Percentiles rank a stretch among this genome's conserved stretches.
phyloP scores from a whole-genome alignment of 2,888 invertebrate genomes.

The Lasioglossum villosulum region DNA sequence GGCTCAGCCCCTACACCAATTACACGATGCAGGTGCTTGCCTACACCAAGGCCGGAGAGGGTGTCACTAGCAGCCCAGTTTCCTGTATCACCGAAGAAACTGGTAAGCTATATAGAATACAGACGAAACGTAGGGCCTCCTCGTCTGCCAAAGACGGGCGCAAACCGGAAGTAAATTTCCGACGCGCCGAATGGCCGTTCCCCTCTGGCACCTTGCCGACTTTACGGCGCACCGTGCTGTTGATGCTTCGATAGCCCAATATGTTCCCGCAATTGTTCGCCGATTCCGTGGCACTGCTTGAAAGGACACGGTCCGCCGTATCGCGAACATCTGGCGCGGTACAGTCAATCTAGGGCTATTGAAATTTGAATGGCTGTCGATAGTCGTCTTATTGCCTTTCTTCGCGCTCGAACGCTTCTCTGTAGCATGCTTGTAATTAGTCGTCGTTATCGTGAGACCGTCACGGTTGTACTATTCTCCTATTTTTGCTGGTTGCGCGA shows the following conservation, averaged over 20 bases:
- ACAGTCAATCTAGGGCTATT: not conserved
- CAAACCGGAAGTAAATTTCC: slow-evolving; percentile 25
- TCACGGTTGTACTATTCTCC: not conserved
- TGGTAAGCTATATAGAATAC: slow-evolving; percentile 78
- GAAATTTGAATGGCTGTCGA: slow-evolving; percentile 5
- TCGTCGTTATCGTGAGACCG: not conserved
- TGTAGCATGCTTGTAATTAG: not conserved
- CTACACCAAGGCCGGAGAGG: slow-evolving; percentile 88
- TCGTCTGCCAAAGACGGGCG: not conserved
- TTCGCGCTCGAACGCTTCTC: not conserved
- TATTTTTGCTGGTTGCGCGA: not conserved
- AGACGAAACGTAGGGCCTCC: not conserved
- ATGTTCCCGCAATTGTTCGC: slow-evolving; percentile 11
- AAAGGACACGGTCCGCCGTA: slow-evolving; percentile 7
- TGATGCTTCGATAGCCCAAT: slow-evolving; percentile 41
- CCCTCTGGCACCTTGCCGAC: not conserved
- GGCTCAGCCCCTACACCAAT: slow-evolving; percentile 87
- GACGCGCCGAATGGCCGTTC: not conserved
- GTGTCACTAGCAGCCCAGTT: slow-evolving; percentile 86
- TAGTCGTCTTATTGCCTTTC: not conserved
- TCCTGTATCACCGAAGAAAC: slow-evolving; percentile 88
- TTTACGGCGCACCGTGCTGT: slow-evolving; percentile 32
- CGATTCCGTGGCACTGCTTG: not conserved
- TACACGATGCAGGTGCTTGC: slow-evolving; percentile 88
- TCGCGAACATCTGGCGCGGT: not conserved